These are phyloP conservation scores for Typhlichthys eigenmanni DNA, from an alignment of 2,797 vertebrate species.

Conservation along the genomic window DNA sequence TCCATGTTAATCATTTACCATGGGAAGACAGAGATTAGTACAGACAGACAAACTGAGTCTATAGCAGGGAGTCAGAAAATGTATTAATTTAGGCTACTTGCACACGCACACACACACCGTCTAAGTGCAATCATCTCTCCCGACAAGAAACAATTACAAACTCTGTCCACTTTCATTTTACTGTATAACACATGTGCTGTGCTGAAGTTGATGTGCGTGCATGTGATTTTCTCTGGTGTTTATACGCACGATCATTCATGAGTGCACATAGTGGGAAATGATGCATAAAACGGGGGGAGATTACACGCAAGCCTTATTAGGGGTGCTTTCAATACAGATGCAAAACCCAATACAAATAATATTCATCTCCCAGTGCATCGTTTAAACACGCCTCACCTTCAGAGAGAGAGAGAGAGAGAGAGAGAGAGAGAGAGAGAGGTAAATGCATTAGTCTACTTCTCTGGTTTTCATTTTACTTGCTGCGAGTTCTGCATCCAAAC, in stretches of 20 bases:
- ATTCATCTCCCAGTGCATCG: constrained; percentile 49
- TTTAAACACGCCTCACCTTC: constrained; percentile 60
- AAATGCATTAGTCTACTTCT: constrained; percentile 12
- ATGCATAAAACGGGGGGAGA: constrained; percentile 66
- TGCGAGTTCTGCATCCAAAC: constrained; percentile 50
- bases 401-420: constrained; percentile 13
- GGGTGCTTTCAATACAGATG: constrained; percentile 63
- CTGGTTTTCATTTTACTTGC: constrained; percentile 34
- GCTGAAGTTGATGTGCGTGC: constrained; percentile 7
- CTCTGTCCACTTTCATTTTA: constrained; percentile 26
- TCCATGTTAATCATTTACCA: constrained; percentile 77
- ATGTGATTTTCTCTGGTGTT: constrained; percentile 66
- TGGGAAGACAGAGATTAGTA: constrained; percentile 70
- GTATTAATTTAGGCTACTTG: constrained; percentile 30
- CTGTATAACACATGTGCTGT: neutral
- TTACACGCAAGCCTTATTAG: constrained; percentile 61
- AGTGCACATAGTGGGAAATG: constrained; percentile 57
- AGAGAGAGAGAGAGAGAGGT: constrained; percentile 17
- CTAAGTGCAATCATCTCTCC: constrained; percentile 57
- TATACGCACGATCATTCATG: constrained; percentile 54
- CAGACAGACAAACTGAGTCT: constrained; percentile 56
- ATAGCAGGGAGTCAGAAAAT: constrained; percentile 49
- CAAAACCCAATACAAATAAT: constrained; percentile 57
- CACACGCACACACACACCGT: constrained; percentile 14
- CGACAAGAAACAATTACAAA: constrained; percentile 61